Percentiles rank a stretch among this genome's conserved stretches.
Evolutionary conservation across 2,797 vertebrate genomes (phyloP).

Genomic region (Alfaro cultratus): DNA sequence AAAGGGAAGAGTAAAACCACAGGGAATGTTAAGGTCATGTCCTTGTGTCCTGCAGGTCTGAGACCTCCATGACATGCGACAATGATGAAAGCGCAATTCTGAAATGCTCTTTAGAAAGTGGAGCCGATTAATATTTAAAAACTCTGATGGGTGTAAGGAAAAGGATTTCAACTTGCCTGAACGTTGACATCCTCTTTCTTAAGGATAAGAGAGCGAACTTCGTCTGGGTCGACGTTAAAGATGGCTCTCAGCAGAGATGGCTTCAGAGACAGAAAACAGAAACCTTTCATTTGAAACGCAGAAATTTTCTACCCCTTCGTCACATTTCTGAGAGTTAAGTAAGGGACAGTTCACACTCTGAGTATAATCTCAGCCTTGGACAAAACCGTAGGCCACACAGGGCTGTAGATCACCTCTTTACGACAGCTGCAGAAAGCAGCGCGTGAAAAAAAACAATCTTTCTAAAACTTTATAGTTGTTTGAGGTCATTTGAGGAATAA

Average conservation of each 20-base stretch:
- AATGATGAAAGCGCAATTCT: slow-evolving; percentile 9
- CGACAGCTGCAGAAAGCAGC: slow-evolving; percentile 42
- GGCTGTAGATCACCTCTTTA: slow-evolving; percentile 24
- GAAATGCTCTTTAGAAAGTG: not conserved
- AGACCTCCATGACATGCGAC: slow-evolving; percentile 16
- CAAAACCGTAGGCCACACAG: slow-evolving; percentile 20
- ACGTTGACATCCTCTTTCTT: slow-evolving; percentile 99
- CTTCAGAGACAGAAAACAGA: slow-evolving; percentile 73
- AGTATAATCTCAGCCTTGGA: slow-evolving; percentile 33
- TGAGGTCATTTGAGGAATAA: slow-evolving; percentile 7
- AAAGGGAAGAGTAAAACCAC: not conserved
- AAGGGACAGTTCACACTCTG: slow-evolving; percentile 13
- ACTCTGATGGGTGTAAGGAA: not conserved
- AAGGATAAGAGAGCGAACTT: slow-evolving; percentile 96
- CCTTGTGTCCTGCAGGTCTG: slow-evolving; percentile 28
- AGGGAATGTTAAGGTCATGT: slow-evolving; percentile 3
- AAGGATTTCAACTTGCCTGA: slow-evolving; percentile 82
- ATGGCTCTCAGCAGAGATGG: slow-evolving; percentile 95
- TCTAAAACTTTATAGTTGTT: not conserved
- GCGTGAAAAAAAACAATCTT: not conserved
- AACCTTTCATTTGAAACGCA: slow-evolving; percentile 31
- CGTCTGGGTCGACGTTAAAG: slow-evolving; percentile 96
- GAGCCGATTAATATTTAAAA: not conserved
- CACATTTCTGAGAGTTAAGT: slow-evolving; percentile 27
- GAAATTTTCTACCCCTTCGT: slow-evolving; percentile 24